Conservation (phyloP, 2,113 vertebrate species). For the Heliornis fulica region DNA sequence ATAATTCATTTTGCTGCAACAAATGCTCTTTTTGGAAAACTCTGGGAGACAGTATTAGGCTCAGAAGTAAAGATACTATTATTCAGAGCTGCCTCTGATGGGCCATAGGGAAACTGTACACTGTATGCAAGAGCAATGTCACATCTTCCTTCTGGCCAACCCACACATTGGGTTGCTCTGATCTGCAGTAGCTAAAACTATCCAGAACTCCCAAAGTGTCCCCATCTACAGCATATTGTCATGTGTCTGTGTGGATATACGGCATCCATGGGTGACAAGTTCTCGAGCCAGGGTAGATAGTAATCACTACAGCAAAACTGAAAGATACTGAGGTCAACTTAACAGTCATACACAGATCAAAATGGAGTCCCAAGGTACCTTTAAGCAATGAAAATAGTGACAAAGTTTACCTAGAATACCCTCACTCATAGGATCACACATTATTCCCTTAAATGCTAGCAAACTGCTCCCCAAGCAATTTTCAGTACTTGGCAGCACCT, state of each 20-base stretch:
- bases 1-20: background rate
- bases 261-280: background rate
- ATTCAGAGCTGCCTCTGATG: background rate
- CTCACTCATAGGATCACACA: background rate
- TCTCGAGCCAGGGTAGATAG: background rate
- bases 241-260: background rate
- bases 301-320: background rate
- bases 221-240: background rate
- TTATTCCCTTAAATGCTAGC: background rate
- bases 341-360: background rate
- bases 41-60: background rate
- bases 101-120: background rate
- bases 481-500: background rate
- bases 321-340: background rate
- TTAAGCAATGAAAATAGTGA: background rate
- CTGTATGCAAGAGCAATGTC: background rate
- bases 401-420: background rate
- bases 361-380: background rate
- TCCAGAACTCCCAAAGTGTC: background rate
- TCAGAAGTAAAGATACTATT: background rate
- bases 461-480: slow-evolving; percentile 1
- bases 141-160: background rate
- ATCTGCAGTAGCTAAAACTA: background rate
- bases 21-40: background rate
- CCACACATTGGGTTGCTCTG: background rate